Percentiles rank a stretch among this genome's conserved stretches.
Conservation (phyloP, 2,113 vertebrate species). For the Enhydra lutris region DNA sequence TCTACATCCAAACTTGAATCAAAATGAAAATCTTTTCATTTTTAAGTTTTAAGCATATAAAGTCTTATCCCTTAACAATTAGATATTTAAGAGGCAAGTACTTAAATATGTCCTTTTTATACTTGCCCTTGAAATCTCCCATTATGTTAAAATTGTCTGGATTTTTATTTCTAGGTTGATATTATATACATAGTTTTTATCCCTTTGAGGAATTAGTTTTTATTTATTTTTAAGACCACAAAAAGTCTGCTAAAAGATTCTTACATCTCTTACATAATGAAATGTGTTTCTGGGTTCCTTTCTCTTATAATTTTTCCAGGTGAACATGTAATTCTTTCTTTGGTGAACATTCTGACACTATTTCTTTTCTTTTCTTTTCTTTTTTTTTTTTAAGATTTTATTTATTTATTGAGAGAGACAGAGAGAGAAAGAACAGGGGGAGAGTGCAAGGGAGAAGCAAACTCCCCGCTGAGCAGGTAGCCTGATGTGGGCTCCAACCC, state of each 20-base stretch:
- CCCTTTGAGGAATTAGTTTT: neutral
- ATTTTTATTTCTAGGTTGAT: neutral
- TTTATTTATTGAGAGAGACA: neutral
- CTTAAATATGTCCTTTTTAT: neutral
- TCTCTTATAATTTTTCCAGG: neutral
- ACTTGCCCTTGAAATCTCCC: neutral
- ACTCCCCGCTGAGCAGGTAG: neutral
- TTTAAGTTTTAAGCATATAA: conserved; percentile 2
- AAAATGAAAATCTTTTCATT: neutral
- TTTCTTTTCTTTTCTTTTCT: neutral
- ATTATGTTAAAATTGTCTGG: neutral
- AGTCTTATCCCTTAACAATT: neutral
- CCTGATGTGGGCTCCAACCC: neutral
- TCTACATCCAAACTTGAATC: neutral
- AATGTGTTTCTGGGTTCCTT: neutral
- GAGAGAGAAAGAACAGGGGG: neutral
- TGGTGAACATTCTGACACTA: neutral
- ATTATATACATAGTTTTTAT: neutral
- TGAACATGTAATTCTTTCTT: neutral
- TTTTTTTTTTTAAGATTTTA: neutral
- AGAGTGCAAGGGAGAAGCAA: neutral
- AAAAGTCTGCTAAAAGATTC: neutral
- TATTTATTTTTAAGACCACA: neutral
- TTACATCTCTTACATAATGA: neutral
- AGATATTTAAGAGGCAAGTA: neutral